Evolutionary conservation across 1,140 invertebrate species (phyloP).

Genomic region (Lucilia cuprina): DNA sequence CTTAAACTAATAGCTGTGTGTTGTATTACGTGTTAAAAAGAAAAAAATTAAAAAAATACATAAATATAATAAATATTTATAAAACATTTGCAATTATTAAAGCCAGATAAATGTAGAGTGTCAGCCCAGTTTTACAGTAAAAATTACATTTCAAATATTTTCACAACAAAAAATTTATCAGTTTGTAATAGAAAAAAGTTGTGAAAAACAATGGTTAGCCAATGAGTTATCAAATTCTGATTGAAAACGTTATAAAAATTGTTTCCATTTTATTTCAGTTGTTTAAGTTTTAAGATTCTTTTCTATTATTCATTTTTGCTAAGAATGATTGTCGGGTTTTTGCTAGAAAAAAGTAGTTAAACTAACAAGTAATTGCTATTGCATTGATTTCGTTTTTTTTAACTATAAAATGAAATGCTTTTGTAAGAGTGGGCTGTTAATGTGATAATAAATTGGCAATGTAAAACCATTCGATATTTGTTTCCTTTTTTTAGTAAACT

Average conservation of each 20-base stretch:
- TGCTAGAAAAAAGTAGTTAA: not conserved
- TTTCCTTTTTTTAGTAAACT: too few species aligned
- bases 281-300: too few species aligned
- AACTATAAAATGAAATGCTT: not conserved
- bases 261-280: too few species aligned
- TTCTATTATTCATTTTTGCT: too few species aligned
- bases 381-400: not conserved
- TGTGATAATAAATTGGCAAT: constrained; percentile 14
- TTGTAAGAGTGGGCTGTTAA: constrained; percentile 5
- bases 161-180: not conserved
- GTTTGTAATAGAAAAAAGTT: not conserved
- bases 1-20: not conserved
- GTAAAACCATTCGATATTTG: not conserved
- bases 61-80: not conserved
- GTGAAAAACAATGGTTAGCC: not conserved
- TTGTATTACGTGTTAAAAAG: not conserved
- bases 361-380: constrained; percentile 1
- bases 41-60: not conserved
- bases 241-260: too few species aligned
- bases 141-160: not conserved
- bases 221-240: too few species aligned
- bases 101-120: too few species aligned
- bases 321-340: not conserved
- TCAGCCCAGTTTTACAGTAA: not conserved
- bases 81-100: not conserved